phyloP scores from a whole-genome alignment of 2,113 vertebrate genomes.

The Gymnogyps californianus region DNA sequence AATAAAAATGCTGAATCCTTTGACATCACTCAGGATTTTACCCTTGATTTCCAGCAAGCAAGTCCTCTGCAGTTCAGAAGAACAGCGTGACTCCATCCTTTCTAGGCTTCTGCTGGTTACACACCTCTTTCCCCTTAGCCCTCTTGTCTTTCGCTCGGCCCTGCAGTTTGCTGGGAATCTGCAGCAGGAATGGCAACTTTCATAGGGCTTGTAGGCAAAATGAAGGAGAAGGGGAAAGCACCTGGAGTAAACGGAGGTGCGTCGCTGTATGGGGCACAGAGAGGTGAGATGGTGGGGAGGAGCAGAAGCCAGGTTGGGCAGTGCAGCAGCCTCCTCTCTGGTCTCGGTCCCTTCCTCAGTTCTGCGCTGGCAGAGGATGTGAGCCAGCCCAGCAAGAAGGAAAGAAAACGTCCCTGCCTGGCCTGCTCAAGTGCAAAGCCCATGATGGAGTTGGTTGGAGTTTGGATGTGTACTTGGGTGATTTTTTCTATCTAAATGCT shows the following conservation, averaged over 20 bases:
- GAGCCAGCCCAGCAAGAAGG: not conserved
- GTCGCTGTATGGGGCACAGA: not conserved
- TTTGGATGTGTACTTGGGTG: not conserved
- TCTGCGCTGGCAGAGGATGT: not conserved
- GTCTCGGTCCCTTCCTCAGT: not conserved
- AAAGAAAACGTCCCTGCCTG: not conserved
- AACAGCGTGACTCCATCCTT: not conserved
- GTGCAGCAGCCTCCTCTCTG: not conserved
- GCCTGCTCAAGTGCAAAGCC: fast-evolving
- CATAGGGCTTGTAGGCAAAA: not conserved
- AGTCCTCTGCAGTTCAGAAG: not conserved
- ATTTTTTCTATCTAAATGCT: not conserved
- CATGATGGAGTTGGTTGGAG: fast-evolving
- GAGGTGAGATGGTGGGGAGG: not conserved
- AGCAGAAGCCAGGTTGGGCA: not conserved
- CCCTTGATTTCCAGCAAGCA: not conserved
- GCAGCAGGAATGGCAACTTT: fast-evolving
- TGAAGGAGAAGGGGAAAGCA: not conserved
- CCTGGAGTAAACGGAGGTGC: fast-evolving
- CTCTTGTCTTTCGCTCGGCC: not conserved
- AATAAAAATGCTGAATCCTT: not conserved
- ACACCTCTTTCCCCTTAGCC: too few relatives aligned
- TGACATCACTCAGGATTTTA: not conserved
- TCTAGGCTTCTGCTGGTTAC: not conserved
- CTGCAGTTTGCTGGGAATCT: not conserved